Percentiles rank a stretch among this genome's conserved stretches.
phyloP scores from a whole-genome alignment of 2,113 vertebrate genomes.

The Brachypodius melanocephalos region DNA sequence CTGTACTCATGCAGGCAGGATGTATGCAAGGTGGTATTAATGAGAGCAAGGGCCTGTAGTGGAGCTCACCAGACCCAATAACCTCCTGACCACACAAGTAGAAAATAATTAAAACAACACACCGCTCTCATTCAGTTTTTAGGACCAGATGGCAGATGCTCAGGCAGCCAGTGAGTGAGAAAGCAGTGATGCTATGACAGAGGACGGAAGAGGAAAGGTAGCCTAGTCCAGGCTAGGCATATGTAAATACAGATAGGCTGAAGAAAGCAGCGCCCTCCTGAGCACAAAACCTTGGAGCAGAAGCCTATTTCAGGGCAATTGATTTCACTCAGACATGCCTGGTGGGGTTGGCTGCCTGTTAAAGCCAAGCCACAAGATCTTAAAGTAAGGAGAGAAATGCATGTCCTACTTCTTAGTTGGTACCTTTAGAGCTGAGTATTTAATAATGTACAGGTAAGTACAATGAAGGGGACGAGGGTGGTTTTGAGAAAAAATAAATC shows the following conservation, averaged over 20 bases:
- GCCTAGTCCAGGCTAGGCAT: background rate
- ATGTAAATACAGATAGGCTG: background rate
- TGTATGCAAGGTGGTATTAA: constrained; percentile 70
- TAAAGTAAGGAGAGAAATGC: background rate
- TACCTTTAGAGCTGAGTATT: background rate
- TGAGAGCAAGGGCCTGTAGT: constrained; percentile 51
- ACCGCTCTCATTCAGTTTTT: constrained; percentile 53
- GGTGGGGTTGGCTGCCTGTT: background rate
- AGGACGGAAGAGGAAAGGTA: background rate
- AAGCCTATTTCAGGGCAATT: background rate
- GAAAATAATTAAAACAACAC: constrained; percentile 79
- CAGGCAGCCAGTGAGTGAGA: constrained; percentile 55
- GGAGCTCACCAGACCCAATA: constrained; percentile 74
- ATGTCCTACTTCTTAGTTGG: background rate
- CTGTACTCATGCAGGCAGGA: constrained; percentile 56
- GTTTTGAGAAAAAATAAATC: background rate
- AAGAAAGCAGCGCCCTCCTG: background rate
- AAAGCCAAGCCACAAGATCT: background rate
- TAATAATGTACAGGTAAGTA: background rate
- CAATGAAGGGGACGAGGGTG: accelerated
- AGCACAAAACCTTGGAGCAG: background rate
- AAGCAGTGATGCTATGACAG: background rate
- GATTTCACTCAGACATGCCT: background rate
- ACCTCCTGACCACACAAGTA: constrained; percentile 81
- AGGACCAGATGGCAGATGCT: constrained; percentile 72